These are phyloP conservation scores for Aptenodytes patagonicus DNA, from an alignment of 2,113 vertebrate species.

Conservation along the genomic window DNA sequence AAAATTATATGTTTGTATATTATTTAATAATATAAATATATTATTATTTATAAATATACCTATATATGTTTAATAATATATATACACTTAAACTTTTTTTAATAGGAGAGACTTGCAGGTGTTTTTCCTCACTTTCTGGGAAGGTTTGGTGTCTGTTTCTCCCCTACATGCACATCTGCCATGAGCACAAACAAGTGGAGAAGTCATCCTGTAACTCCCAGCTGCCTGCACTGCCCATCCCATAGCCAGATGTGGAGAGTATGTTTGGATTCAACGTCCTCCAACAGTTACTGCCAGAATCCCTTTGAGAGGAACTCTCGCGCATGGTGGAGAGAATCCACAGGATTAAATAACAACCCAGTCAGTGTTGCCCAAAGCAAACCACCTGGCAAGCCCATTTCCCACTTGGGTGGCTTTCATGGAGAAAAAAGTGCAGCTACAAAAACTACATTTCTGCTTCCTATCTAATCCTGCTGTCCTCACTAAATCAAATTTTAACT, in stretches of 20 bases:
- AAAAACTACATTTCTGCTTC: not conserved
- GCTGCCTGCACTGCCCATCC: not conserved
- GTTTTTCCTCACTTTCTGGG: not conserved
- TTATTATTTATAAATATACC: too few relatives aligned
- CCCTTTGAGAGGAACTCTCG: not conserved
- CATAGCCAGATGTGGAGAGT: not conserved
- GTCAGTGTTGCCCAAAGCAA: not conserved
- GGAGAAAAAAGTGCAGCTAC: not conserved
- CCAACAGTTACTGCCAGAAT: not conserved
- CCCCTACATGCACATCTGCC: not conserved
- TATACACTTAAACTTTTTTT: not conserved
- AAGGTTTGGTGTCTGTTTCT: not conserved
- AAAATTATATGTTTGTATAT: too few relatives aligned
- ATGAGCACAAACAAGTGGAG: not conserved
- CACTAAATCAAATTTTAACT: not conserved
- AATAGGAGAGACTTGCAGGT: not conserved
- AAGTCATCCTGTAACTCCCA: not conserved
- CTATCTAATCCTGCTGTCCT: not conserved
- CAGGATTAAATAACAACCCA: not conserved
- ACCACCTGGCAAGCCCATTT: not conserved
- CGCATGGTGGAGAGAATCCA: rapidly evolving
- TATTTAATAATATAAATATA: too few relatives aligned
- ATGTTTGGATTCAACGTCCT: not conserved
- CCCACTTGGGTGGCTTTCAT: rapidly evolving
- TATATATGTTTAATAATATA: not conserved